Conservation (phyloP, 2,113 vertebrate genomes). For the Pelmatolapia mariae region DNA sequence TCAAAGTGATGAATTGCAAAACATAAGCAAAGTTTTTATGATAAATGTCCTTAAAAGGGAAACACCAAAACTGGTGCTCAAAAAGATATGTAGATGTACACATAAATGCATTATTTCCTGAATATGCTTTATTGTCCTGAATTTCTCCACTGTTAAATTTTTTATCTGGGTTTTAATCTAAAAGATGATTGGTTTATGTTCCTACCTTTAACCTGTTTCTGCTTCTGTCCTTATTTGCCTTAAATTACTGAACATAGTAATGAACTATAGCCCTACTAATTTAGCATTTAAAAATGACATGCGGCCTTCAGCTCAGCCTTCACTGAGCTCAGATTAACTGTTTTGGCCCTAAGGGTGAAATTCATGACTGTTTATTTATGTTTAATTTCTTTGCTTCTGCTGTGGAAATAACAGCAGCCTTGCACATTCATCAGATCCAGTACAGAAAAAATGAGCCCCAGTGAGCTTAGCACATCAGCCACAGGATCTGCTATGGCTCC, state of each 20-base stretch:
- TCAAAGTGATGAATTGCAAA: background rate
- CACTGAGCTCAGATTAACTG: conserved; percentile 3
- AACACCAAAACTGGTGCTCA: background rate
- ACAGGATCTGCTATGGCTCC: background rate
- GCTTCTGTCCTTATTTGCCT: background rate
- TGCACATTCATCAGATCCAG: conserved; percentile 20
- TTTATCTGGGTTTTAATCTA: background rate
- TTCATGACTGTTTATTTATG: background rate
- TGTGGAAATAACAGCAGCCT: conserved; percentile 25
- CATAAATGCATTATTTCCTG: background rate
- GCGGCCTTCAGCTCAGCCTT: background rate
- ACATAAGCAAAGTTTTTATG: background rate
- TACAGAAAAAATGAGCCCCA: conserved; percentile 4
- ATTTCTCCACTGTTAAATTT: background rate
- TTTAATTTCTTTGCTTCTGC: conserved; percentile 21
- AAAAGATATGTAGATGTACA: background rate
- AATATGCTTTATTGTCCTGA: background rate
- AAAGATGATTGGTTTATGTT: background rate
- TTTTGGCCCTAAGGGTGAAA: conserved; percentile 8
- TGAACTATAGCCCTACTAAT: background rate
- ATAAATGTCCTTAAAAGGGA: background rate
- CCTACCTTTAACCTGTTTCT: background rate
- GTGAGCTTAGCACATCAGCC: background rate
- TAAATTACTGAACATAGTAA: background rate
- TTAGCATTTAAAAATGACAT: background rate